A percentile compares a stretch with the other conserved stretches of the same genome.
Conservation (phyloP, 2,888 invertebrate species). For the Drosophila paracracens region DNA sequence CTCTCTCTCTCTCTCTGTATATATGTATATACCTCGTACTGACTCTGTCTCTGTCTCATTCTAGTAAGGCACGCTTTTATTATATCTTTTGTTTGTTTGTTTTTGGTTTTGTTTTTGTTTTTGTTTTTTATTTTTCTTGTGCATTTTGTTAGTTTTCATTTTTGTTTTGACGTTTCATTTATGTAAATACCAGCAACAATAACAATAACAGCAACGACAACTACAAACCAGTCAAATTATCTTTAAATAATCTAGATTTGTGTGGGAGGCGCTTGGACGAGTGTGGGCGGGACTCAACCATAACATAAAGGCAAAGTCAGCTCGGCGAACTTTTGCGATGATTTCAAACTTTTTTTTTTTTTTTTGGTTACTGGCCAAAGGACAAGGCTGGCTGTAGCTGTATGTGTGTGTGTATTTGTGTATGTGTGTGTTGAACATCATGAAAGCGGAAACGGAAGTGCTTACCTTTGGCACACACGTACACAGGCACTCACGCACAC, state of each 20-base stretch:
- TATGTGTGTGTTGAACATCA: constrained; percentile 49
- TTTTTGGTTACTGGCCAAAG: constrained; percentile 41
- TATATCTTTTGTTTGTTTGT: constrained; percentile 7
- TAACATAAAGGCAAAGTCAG: constrained; percentile 40
- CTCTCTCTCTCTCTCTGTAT: neutral
- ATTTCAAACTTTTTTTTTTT: constrained; percentile 11
- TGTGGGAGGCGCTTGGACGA: neutral
- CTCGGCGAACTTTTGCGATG: constrained; percentile 38
- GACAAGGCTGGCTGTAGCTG: constrained; percentile 24
- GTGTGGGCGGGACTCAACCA: constrained; percentile 28
- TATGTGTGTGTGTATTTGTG: constrained; percentile 21
- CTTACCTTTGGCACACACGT: constrained; percentile 64
- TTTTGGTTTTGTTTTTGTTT: constrained; percentile 19
- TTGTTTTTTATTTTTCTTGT: constrained; percentile 29
- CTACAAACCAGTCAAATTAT: constrained; percentile 73
- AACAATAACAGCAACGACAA: constrained; percentile 52
- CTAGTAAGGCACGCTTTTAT: constrained; percentile 15
- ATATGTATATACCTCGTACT: neutral
- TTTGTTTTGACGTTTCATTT: constrained; percentile 72
- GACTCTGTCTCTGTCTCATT: constrained; percentile 5
- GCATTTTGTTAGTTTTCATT: constrained; percentile 61
- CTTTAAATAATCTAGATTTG: constrained; percentile 76
- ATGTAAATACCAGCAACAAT: constrained; percentile 69
- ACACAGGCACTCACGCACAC: constrained; percentile 28
- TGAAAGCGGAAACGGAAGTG: constrained; percentile 78